These are phyloP conservation scores for Drosophila paulistorum DNA, from an alignment of 1,140 invertebrate genomes.

Conservation along the genomic window DNA sequence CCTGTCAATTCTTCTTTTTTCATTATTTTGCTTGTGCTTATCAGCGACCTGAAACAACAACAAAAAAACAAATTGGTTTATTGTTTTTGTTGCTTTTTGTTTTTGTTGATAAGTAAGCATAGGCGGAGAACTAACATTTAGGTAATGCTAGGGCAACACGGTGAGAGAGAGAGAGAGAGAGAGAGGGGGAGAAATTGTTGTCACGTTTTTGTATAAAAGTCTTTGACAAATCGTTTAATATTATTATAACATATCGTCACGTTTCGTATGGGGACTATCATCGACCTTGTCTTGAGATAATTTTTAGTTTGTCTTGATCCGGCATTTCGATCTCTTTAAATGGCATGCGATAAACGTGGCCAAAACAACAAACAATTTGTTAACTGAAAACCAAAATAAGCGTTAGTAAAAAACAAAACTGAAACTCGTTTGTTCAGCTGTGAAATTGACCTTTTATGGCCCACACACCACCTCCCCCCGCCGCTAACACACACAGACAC, in stretches of 20 bases:
- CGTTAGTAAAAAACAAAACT: not conserved
- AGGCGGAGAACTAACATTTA: conserved; percentile 17
- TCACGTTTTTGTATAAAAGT: not conserved
- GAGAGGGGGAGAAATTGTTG: not conserved
- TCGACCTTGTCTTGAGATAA: conserved; percentile 53
- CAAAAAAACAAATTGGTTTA: conserved; percentile 39
- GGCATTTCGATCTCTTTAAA: conserved; percentile 51
- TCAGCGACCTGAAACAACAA: conserved; percentile 43
- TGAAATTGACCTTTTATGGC: conserved; percentile 78
- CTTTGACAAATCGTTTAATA: conserved; percentile 8
- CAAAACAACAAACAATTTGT: conserved; percentile 46
- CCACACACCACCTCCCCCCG: conserved; percentile 26
- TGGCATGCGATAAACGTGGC: conserved; percentile 65
- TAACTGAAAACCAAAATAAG: conserved; percentile 47
- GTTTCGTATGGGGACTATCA: conserved; percentile 29
- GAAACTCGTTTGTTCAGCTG: conserved; percentile 77
- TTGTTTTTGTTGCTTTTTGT: conserved; percentile 11
- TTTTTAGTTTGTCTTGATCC: conserved; percentile 35
- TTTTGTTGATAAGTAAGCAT: conserved; percentile 48
- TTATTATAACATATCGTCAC: conserved; percentile 5
- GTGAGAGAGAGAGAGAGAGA: not conserved
- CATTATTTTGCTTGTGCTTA: conserved; percentile 30
- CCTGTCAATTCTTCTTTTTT: conserved; percentile 31
- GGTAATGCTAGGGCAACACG: conserved; percentile 18
- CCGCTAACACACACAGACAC: conserved; percentile 6